Percentiles rank a stretch among this genome's conserved stretches.
These are phyloP conservation scores for Zaprionus inermis DNA, from an alignment of 1,140 invertebrate species.

Conservation along the genomic window DNA sequence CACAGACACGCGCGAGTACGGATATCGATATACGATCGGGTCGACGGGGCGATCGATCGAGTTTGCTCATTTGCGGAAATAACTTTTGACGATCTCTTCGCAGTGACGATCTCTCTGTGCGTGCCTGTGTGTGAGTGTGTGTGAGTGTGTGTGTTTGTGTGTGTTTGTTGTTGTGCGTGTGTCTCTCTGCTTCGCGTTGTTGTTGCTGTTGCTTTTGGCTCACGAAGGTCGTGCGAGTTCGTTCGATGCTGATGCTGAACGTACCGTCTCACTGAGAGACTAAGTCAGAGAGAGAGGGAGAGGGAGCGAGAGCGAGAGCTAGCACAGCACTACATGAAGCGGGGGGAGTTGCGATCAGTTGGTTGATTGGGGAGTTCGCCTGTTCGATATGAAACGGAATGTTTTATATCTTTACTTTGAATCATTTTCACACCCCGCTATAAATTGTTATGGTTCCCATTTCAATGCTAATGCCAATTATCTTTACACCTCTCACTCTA, in stretches of 20 bases:
- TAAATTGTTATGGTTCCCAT: conserved; percentile 65
- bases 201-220: conserved; percentile 46
- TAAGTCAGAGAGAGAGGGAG: conserved; percentile 1
- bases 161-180: conserved; percentile 49
- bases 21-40: conserved; percentile 54
- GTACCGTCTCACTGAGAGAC: conserved; percentile 42
- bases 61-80: conserved; percentile 81
- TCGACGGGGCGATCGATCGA: conserved; percentile 52
- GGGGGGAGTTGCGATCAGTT: neutral
- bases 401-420: conserved; percentile 70
- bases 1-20: conserved; percentile 22
- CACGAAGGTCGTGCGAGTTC: conserved; percentile 80
- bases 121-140: conserved; percentile 10
- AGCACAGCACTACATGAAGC: neutral
- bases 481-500: conserved; percentile 19
- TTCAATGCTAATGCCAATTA: conserved; percentile 53
- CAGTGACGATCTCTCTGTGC: neutral
- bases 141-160: neutral
- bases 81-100: conserved; percentile 71
- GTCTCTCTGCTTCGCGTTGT: conserved; percentile 53
- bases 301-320: neutral
- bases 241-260: conserved; percentile 72
- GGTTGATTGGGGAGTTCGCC: conserved; percentile 7
- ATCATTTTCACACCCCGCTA: conserved; percentile 75
- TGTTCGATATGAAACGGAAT: conserved; percentile 46